phyloP scores from a whole-genome alignment of 2,888 invertebrate species.

The Macrophya alboannulata region DNA sequence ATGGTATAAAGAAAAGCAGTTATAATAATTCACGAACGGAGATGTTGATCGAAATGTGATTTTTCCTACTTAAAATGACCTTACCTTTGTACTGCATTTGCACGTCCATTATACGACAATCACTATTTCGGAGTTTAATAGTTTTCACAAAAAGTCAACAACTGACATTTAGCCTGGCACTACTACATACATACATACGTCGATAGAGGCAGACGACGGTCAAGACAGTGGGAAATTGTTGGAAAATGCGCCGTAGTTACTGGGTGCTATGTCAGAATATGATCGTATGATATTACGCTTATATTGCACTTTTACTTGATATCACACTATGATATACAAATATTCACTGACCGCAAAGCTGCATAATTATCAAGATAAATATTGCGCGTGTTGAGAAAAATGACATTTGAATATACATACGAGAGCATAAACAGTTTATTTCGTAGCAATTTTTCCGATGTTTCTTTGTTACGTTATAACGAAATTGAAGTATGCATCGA shows the following conservation, averaged over 20 bases:
- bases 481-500: not conserved
- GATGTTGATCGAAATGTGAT: not conserved
- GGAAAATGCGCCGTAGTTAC: constrained; percentile 72
- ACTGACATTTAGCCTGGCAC: constrained; percentile 66
- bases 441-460: not conserved
- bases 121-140: not conserved
- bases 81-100: constrained; percentile 72
- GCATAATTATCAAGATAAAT: not conserved
- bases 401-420: not conserved
- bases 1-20: not conserved
- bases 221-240: constrained; percentile 61
- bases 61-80: constrained; percentile 24
- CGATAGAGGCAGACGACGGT: constrained; percentile 68
- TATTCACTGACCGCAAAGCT: not conserved
- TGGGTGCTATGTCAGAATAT: constrained; percentile 8
- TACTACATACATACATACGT: constrained; percentile 62
- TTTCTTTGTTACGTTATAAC: not conserved
- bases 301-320: not conserved
- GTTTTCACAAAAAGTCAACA: constrained; percentile 59
- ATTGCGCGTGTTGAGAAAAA: not conserved
- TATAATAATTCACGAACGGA: not conserved
- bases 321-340: not conserved
- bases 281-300: not conserved
- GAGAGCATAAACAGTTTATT: not conserved
- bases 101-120: constrained; percentile 66